Evolutionary conservation across 1,140 invertebrate genomes (phyloP), one percentile per base, ranked within the genome.

Genomic region (Nilaparvata lugens): DNA sequence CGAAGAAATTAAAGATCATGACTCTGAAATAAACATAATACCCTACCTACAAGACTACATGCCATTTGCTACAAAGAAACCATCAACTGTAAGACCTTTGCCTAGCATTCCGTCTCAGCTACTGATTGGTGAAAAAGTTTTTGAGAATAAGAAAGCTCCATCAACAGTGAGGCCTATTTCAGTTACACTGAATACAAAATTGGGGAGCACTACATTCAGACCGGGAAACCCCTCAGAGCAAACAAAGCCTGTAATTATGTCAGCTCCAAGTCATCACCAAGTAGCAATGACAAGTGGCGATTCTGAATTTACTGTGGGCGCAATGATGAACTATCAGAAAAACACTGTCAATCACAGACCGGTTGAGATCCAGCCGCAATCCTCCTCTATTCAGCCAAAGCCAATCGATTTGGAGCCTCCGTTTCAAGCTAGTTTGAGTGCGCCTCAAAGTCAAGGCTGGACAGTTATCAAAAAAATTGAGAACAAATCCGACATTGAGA

Each of bases 371-470:
- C 42, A 51, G 6, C 23, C 35, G 14, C 45, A 52, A 4, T 58
- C 55, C 4, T 58, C 65, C 48, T 59, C 57, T 70, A n/a, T 70
- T 70, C 65, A 60, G 70, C 52, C 67, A 71, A 7, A 72, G 68
- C 2, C 72, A 73, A 78, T 81, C 61, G 79, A 82, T 64, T 86
- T 86, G 59, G 81, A 85, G 76, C 83, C 84, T 1, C 85, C 85
- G 0, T 87, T 87, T 61, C 79, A 84, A 9, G 83, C 85, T 0
- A 86, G 83, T 66, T 71, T 82, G 1, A 83, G 79, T 52, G 74
- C 82, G 0, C 73, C 76, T 0, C 75, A 74, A 53, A 38, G 67
- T 70, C 82, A 83, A 64, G 82, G 83, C 21, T 86, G 84, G 83
- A 82, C 78, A 58, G 81, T 85, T 4, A 77, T 86, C 0, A 74